phyloP scores from a whole-genome alignment of 2,888 invertebrate genomes.

The Nemapogon koenigi region DNA sequence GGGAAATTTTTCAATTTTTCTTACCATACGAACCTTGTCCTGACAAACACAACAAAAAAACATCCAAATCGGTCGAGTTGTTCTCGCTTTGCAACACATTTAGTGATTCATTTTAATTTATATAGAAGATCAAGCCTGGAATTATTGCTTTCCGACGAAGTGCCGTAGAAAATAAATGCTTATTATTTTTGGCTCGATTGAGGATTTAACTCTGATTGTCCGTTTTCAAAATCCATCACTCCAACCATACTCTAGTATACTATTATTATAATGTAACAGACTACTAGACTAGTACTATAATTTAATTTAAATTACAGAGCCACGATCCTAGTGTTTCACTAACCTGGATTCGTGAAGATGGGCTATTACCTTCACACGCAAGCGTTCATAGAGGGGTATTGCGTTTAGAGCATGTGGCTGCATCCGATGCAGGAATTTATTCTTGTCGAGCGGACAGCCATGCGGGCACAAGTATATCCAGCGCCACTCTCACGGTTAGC shows the following conservation, averaged over 20 bases:
- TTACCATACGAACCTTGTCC: too few species aligned
- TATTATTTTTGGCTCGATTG: too few species aligned
- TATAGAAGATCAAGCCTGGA: too few species aligned
- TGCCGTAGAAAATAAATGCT: too few species aligned
- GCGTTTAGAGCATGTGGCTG: slow-evolving; percentile 81
- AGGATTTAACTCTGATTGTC: too few species aligned
- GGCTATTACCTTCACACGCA: slow-evolving; percentile 44
- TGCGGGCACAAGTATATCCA: slow-evolving; percentile 86
- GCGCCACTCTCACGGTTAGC: slow-evolving; percentile 88
- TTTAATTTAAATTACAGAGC: slow-evolving; percentile 30
- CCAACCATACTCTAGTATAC: neutral
- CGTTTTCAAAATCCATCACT: too few species aligned
- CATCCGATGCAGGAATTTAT: slow-evolving; percentile 88
- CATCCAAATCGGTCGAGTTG: too few species aligned
- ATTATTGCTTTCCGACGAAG: too few species aligned
- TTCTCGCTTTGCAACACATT: too few species aligned
- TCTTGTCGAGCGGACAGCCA: slow-evolving; percentile 91
- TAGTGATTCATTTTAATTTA: too few species aligned
- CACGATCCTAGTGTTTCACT: slow-evolving; percentile 52
- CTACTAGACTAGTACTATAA: neutral
- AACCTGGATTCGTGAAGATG: slow-evolving; percentile 57
- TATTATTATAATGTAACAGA: neutral
- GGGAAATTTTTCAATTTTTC: too few species aligned
- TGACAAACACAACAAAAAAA: too few species aligned
- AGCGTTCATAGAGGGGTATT: slow-evolving; percentile 57